phyloP scores from a whole-genome alignment of 2,113 vertebrate species.

The Spea bombifrons region DNA sequence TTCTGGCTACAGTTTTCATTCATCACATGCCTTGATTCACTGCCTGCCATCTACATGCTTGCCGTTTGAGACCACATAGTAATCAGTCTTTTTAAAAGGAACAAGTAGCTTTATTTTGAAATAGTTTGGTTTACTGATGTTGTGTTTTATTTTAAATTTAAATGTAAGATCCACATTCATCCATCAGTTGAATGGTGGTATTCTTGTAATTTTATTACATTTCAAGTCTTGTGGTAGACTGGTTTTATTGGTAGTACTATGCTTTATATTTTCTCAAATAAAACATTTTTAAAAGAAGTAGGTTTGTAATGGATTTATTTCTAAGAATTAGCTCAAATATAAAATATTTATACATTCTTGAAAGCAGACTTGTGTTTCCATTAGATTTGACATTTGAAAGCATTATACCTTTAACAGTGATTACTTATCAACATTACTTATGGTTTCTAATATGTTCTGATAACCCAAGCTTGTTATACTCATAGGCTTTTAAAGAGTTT shows the following conservation, averaged over 20 bases:
- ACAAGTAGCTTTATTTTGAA: conserved; percentile 46
- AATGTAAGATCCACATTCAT: conserved; percentile 33
- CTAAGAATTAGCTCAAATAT: too few species aligned
- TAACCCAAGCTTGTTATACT: too few species aligned
- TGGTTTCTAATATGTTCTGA: too few species aligned
- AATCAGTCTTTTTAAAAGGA: conserved; percentile 48
- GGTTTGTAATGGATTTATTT: too few species aligned
- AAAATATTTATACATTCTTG: too few species aligned
- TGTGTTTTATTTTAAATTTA: conserved; percentile 48
- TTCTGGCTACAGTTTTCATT: conserved; percentile 43
- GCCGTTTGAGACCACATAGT: conserved; percentile 37
- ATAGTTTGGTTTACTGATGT: conserved; percentile 48
- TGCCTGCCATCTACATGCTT: conserved; percentile 47
- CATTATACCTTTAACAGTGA: too few species aligned
- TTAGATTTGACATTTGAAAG: too few species aligned
- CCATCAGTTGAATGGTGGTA: conserved; percentile 28
- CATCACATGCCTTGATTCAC: conserved; percentile 47
- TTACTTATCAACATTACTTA: too few species aligned
- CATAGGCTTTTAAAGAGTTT: too few species aligned
- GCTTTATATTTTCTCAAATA: background rate
- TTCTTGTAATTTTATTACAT: conserved; percentile 25
- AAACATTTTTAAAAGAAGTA: background rate
- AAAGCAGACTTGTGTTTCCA: too few species aligned
- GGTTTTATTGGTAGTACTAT: background rate
- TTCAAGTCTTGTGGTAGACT: conserved; percentile 8